Percentiles rank a stretch among this genome's conserved stretches.
Conservation (phyloP, 2,888 invertebrate genomes). For the Boloria euphrosyne region DNA sequence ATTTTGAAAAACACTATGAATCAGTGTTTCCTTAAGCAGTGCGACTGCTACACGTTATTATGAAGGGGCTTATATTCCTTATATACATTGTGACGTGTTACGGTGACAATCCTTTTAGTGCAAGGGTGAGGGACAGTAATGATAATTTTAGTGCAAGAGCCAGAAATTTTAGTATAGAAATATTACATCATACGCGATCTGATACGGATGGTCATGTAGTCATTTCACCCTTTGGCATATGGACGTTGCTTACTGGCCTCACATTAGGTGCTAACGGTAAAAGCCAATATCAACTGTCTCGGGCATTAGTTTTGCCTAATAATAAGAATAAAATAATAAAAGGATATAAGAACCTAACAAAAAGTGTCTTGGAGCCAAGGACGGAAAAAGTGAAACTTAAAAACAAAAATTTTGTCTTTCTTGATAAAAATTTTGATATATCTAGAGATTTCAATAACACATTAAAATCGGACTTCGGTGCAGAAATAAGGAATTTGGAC, state of each 20-base stretch:
- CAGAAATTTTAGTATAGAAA: conserved; percentile 71
- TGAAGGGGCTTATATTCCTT: conserved; percentile 55
- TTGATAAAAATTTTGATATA: conserved; percentile 64
- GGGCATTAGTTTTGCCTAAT: conserved; percentile 64
- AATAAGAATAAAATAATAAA: conserved; percentile 51
- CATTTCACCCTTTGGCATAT: conserved; percentile 76
- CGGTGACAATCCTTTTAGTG: conserved; percentile 64
- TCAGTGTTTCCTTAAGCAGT: conserved; percentile 55
- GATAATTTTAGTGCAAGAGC: conserved; percentile 46
- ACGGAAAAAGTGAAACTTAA: conserved; percentile 62
- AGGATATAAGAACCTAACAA: conserved; percentile 62
- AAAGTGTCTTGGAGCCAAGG: conserved; percentile 55
- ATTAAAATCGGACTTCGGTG: conserved; percentile 64
- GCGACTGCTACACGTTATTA: conserved; percentile 51
- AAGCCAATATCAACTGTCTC: conserved; percentile 59
- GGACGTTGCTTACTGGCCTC: conserved; percentile 75
- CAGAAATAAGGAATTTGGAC: conserved; percentile 62
- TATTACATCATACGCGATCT: conserved; percentile 67
- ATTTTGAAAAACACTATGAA: not conserved
- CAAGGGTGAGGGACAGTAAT: conserved; percentile 22
- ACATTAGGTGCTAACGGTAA: conserved; percentile 67
- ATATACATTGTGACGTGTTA: conserved; percentile 57
- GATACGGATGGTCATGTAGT: conserved; percentile 70
- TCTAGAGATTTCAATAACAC: conserved; percentile 52
- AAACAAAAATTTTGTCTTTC: conserved; percentile 70